phyloP scores from a whole-genome alignment of 2,113 vertebrate genomes.

The Aptenodytes forsteri region DNA sequence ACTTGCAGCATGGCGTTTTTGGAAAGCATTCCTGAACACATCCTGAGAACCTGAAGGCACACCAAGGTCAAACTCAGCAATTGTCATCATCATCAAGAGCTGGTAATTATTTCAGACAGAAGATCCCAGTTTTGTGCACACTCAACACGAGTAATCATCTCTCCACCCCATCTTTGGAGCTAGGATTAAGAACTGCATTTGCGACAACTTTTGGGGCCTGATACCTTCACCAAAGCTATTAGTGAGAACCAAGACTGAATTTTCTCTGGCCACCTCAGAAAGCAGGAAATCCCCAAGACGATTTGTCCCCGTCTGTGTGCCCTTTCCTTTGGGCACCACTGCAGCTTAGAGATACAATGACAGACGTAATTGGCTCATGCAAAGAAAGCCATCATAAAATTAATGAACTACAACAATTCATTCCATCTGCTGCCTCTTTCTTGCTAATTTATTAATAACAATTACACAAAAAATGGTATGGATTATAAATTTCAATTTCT shows the following conservation, averaged over 20 bases:
- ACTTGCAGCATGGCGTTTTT: background rate
- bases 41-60: background rate
- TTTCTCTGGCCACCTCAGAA: background rate
- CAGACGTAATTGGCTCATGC: conserved; percentile 67
- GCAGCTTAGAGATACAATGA: conserved; percentile 59
- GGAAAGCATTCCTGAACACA: background rate
- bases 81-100: background rate
- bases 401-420: conserved; percentile 79
- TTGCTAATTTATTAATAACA: conserved; percentile 82
- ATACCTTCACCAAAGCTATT: background rate
- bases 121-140: background rate
- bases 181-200: background rate
- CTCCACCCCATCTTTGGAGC: background rate
- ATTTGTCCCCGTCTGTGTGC: conserved; percentile 33
- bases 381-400: conserved; percentile 73
- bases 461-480: conserved; percentile 73
- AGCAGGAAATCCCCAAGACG: background rate
- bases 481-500: conserved; percentile 76
- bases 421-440: conserved; percentile 66
- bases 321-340: conserved; percentile 61
- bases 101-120: background rate
- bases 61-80: background rate
- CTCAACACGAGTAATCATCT: background rate
- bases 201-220: background rate
- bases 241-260: background rate